Base-by-base conservation (phyloP, 1,140 invertebrate species). In the Pogonomyrmex barbatus region DNA sequence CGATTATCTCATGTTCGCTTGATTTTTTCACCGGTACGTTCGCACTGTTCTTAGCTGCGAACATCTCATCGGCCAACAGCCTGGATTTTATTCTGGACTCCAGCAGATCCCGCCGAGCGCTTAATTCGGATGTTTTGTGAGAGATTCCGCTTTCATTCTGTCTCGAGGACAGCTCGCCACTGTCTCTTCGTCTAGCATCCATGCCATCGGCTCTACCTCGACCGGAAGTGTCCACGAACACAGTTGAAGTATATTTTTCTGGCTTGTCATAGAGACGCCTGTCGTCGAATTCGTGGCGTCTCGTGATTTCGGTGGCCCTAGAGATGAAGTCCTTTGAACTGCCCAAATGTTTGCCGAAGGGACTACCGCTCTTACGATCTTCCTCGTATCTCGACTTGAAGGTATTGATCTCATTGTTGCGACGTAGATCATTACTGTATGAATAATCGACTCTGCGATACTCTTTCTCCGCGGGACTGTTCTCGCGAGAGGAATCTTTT, bases 61-160 rank as follows among this genome's bases (percentile, higher is more conserved):
- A 94, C 60, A 93, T 92, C 42, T 95, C 94, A 65, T 95, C 94
- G 0, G 93, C 96, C 39, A 96, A 92, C 75, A 96, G 93, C 75
- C 96, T 93, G 56, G 96, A 95, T 86, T 97, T 96, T 60, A 97
- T 96, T 71, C 97, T 96, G 1, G 97, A 97, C 92, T 98, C 97
- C 4, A 98, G 94, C n/a, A 97, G 94, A 62, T 97, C 96, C 33
- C 97, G 94, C 45, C 97, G 95, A n/a, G 97, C 96, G 91, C 97
- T 97, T 54, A 97, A 89, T 89, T 97, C 96, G n/a, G 93, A 94
- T 30, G 94, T 94, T 76, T 95, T 94, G 54, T 89, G 93, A 3
- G 92, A 92, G 65, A 93, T 90, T 0, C 92, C 93, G 47, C 50
- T 63, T 6, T 79, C 89, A 9, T 70, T 85, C 73, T 67, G 88